Conservation (phyloP, 1,140 invertebrate genomes). For the Drosophila quadrilineata region DNA sequence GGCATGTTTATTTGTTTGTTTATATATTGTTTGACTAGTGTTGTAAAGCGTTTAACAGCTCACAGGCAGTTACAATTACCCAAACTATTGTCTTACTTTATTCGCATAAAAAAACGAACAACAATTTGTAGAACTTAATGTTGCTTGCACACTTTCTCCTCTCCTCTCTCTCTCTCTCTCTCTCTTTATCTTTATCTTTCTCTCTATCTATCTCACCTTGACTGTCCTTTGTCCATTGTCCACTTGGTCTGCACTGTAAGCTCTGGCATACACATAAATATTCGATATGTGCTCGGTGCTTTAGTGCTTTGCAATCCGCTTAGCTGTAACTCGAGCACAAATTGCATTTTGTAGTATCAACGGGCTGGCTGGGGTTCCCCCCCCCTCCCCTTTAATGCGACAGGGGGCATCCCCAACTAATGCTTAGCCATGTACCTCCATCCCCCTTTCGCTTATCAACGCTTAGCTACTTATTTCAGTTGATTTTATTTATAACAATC, state of each 20-base stretch:
- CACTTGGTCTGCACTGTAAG: conserved; percentile 9
- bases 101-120: not conserved
- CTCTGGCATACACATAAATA: conserved; percentile 58
- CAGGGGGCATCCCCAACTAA: too few species aligned
- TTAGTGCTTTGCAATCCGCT: conserved; percentile 65
- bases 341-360: conserved; percentile 57
- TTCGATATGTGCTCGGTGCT: conserved; percentile 53
- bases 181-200: too few species aligned
- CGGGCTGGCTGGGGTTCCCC: conserved; percentile 19
- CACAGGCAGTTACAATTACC: conserved; percentile 7
- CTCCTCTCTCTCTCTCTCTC: too few species aligned
- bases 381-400: not conserved
- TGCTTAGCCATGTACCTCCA: not conserved
- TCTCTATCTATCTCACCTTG: too few species aligned
- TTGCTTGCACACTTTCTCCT: not conserved
- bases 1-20: not conserved
- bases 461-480: conserved; percentile 45
- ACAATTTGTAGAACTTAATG: conserved; percentile 1
- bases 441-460: conserved; percentile 7
- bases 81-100: conserved; percentile 1
- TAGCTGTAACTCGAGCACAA: conserved; percentile 69
- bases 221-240: not conserved
- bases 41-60: not conserved
- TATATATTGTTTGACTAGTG: not conserved
- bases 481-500: conserved; percentile 8